phyloP scores from a whole-genome alignment of 30 jellyfish, hydroid and myxozoan species.

The Aurelia aurita complex sp. Pacific region DNA sequence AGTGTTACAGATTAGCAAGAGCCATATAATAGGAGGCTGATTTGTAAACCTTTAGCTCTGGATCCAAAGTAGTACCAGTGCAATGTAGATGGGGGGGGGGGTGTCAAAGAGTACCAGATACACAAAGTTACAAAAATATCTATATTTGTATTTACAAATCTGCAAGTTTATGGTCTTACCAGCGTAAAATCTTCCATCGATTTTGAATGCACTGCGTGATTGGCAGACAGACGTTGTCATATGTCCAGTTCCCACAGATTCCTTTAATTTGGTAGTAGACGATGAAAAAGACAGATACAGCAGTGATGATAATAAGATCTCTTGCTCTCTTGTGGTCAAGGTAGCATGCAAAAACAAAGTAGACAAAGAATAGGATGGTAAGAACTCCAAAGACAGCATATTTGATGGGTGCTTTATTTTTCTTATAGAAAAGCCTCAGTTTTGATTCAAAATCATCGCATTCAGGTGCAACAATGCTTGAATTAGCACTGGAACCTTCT shows the following conservation, averaged over 20 bases:
- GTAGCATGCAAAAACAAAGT: slow-evolving; percentile 64
- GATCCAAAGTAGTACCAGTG: too few species aligned
- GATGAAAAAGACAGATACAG: slow-evolving; percentile 46
- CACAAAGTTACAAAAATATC: too few species aligned
- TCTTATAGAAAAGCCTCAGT: slow-evolving; percentile 12
- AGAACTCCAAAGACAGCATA: slow-evolving; percentile 4
- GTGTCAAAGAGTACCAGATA: too few species aligned
- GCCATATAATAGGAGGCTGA: too few species aligned
- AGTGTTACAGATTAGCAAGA: too few species aligned
- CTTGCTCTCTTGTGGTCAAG: slow-evolving; percentile 69
- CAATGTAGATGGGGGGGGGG: too few species aligned
- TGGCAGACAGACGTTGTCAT: slow-evolving; percentile 28
- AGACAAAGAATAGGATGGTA: slow-evolving; percentile 14
- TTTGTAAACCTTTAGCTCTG: too few species aligned
- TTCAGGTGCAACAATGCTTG: slow-evolving; percentile 5
- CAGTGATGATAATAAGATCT: slow-evolving; percentile 60
- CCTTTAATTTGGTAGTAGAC: slow-evolving; percentile 46
- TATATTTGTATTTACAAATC: too few species aligned
- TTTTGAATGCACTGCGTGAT: slow-evolving; percentile 3
- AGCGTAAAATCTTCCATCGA: slow-evolving; percentile 56
- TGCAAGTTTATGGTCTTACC: slow-evolving; percentile 40
- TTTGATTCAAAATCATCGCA: slow-evolving; percentile 40
- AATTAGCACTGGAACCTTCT: slow-evolving; percentile 6
- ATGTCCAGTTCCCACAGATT: slow-evolving; percentile 44
- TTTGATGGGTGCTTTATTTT: slow-evolving; percentile 42